Base-by-base conservation (phyloP, 2,797 vertebrate species). In the Zalophus californianus region DNA sequence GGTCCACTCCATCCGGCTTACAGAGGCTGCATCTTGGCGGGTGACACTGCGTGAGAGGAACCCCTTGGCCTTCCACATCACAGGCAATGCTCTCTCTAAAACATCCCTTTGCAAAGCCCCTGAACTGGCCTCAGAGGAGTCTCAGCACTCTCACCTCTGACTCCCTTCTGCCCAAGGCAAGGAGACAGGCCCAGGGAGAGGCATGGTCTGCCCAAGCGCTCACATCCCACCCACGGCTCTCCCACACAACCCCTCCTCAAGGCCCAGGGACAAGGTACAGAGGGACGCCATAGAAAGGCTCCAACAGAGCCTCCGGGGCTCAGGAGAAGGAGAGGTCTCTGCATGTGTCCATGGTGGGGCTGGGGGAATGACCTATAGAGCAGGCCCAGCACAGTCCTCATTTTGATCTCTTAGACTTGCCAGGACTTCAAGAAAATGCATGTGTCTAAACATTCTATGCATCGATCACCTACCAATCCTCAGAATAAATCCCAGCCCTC, bases 331-430 rank as follows among this genome's bases (percentile, higher is more conserved):
- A 48, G 9, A 68, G 52, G 38, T 6, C 9, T 1, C 32, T 62
- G 50, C 44, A 25, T 1, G 2, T 10, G 7, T 72, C 83, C 41
- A 27, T 0, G 5, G 52, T 21, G 0, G 27, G 20, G 18, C 0
- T 5, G 29, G 15, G 2, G 54, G 14, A 50, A 54, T 23, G 10
- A 15, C 7, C 44, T 20, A 4, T 5, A 35, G 25, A 32, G 15
- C 11, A 38, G 56, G 23, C 21, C 64, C 13, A 10, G 54, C 10
- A 2, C 0, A 18, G 41, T 7, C 60, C 27, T 56, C 64, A 50
- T 54, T 68, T 27, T 44, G 58, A 86, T 91, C 41, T 35, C 88
- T 60, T 12, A 29, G 91, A 70, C 73, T 77, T 86, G 35, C 38
- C 50, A 35, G 3, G 27, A 89, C 48, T 84, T 38, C 2, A 9